A percentile compares a stretch with the other conserved stretches of the same genome.
Conservation (phyloP, 2,888 invertebrate species). For the Drosophila longiperda region DNA sequence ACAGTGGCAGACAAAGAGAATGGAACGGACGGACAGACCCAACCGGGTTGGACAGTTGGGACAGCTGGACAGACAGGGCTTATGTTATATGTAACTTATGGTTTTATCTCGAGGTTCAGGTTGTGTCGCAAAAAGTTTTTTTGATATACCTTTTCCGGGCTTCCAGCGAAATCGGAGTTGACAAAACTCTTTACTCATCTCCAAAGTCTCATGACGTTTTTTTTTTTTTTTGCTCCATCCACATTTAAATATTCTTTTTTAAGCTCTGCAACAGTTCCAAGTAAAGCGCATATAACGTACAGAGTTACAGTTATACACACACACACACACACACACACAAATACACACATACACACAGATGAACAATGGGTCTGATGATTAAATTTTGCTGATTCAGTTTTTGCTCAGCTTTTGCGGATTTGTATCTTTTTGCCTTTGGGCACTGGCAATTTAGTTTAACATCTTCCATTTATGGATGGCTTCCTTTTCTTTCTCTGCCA, state of each 20-base stretch:
- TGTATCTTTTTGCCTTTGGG: conserved; percentile 17
- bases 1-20: not conserved
- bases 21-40: not conserved
- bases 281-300: conserved; percentile 55
- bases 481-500: conserved; percentile 8
- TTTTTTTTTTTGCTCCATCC: not conserved
- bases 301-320: conserved; percentile 12
- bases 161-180: conserved; percentile 52
- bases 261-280: conserved; percentile 57
- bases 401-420: conserved; percentile 31
- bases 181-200: conserved; percentile 41
- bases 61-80: conserved; percentile 16
- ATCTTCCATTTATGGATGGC: conserved; percentile 41
- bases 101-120: conserved; percentile 38
- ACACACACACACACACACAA: not conserved
- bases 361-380: conserved; percentile 60
- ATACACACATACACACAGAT: conserved; percentile 3
- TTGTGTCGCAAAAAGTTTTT: conserved; percentile 34
- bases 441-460: conserved; percentile 16
- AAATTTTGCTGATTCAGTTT: conserved; percentile 74
- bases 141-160: conserved; percentile 41
- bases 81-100: conserved; percentile 54
- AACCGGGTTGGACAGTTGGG: not conserved
- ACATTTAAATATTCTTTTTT: conserved; percentile 32
- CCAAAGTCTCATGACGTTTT: not conserved